Evolutionary conservation across 92 coral and sea anemone species (phyloP), one percentile per base, ranked within the genome.

Genomic region (Desmophyllum pertusum): DNA sequence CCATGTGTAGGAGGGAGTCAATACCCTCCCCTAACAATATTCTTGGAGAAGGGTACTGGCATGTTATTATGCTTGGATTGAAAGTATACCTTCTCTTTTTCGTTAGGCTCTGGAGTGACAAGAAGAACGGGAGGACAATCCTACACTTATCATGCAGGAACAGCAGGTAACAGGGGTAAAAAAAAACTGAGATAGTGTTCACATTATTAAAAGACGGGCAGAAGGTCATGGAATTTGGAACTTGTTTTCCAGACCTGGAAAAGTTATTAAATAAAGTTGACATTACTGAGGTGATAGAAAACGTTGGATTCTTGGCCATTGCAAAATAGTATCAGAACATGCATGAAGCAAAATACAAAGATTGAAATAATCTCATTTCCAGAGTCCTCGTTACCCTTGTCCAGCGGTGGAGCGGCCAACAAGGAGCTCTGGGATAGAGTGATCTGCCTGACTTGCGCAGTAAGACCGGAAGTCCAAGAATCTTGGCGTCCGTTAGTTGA

Each of bases 131-230:
- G 92, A 40, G 62, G 92, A 40, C 92, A 80, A 19, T 88, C 97
- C 23, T 93, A 93, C 71, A 93, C 94, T 2, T 93, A 93, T 81
- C 85, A 91, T 73, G 86, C 83, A 0, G 92, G 91, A 35, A 63
- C 85, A 83, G 86, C 94, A 83, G 97, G 97, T 93, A 90, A 52
- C 23, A 42, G 8, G 14, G n/a, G 11, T 19, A 19, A 5, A 55
- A 76, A 2, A 35, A 7, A 62, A n/a, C 33, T 59, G 33, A n/a
- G 5, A 55, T 25, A 59, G 8, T 9, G 1, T 59, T 27, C 65
- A 59, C 65, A n/a, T 59, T 23, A n/a, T n/a, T n/a, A n/a, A n/a
- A n/a, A n/a, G n/a, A n/a, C n/a, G n/a, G n/a, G n/a, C n/a, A n/a
- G 10, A 55, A 11, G 7, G 18, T 55, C 0, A 3, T 55, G 63